These are phyloP conservation scores for Acrocephalus scirpaceus DNA, from an alignment of 2,797 vertebrate species.

Conservation along the genomic window DNA sequence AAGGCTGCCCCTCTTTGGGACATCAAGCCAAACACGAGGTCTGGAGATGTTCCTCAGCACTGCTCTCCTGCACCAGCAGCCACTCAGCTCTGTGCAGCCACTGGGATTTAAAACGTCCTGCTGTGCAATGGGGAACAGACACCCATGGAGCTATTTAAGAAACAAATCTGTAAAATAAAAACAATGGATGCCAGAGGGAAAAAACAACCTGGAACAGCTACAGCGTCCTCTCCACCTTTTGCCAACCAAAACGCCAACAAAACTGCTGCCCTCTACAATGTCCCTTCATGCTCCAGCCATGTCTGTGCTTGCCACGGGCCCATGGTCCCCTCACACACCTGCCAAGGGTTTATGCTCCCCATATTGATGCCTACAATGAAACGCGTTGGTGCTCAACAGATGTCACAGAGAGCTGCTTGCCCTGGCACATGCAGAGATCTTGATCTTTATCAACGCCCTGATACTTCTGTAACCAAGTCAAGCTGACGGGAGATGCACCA, in stretches of 20 bases:
- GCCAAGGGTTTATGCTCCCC: background rate
- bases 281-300: rapidly evolving
- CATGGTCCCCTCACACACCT: rapidly evolving
- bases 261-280: rapidly evolving
- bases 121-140: rapidly evolving
- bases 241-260: rapidly evolving
- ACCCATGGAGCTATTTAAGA: background rate
- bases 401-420: rapidly evolving
- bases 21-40: background rate
- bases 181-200: background rate
- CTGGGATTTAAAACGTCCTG: background rate
- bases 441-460: background rate
- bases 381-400: background rate
- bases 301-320: rapidly evolving
- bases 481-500: rapidly evolving
- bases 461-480: background rate
- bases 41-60: background rate
- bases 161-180: rapidly evolving
- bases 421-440: rapidly evolving
- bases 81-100: rapidly evolving
- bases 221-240: background rate
- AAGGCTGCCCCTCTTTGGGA: background rate
- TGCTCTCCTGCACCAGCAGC: rapidly evolving
- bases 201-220: background rate
- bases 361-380: rapidly evolving